phyloP scores from a whole-genome alignment of 2,797 vertebrate species.

The Potorous gilbertii region DNA sequence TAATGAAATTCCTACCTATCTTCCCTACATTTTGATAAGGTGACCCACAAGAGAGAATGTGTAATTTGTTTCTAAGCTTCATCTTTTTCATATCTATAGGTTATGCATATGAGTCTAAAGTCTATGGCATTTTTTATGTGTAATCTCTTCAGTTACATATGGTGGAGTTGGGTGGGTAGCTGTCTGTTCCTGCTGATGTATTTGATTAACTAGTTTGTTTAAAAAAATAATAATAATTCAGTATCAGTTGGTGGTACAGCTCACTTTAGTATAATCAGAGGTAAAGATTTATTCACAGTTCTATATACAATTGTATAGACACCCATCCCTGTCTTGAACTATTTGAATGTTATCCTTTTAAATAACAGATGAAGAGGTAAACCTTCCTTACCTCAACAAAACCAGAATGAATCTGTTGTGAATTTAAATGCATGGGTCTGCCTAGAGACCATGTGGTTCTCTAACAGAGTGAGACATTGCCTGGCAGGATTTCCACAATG shows the following conservation, averaged over 20 bases:
- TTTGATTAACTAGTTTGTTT: constrained; percentile 41
- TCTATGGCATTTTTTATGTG: neutral
- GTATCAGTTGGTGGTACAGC: neutral
- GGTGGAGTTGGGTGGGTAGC: neutral
- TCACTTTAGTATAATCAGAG: constrained; percentile 28
- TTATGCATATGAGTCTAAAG: constrained; percentile 19
- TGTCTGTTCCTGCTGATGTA: neutral
- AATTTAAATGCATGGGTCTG: constrained; percentile 27
- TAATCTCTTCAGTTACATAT: neutral
- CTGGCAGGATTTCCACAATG: constrained; percentile 6
- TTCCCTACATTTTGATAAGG: constrained; percentile 34
- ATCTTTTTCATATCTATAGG: constrained; percentile 37
- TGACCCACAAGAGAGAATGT: constrained; percentile 3
- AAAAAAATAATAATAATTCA: constrained; percentile 6
- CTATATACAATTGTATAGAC: neutral
- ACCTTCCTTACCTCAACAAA: constrained; percentile 55
- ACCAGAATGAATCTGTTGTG: constrained; percentile 37
- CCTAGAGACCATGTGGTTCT: constrained; percentile 34
- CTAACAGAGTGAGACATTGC: constrained; percentile 13
- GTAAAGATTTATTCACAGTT: constrained; percentile 31
- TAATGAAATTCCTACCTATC: neutral
- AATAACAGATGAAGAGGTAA: constrained; percentile 44
- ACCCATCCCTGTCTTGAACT: constrained; percentile 34
- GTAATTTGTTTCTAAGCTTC: constrained; percentile 59
- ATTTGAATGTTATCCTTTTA: constrained; percentile 43